Evolutionary conservation across 2,888 invertebrate species (phyloP).

Genomic region (Acanthococcus lagerstroemiae): DNA sequence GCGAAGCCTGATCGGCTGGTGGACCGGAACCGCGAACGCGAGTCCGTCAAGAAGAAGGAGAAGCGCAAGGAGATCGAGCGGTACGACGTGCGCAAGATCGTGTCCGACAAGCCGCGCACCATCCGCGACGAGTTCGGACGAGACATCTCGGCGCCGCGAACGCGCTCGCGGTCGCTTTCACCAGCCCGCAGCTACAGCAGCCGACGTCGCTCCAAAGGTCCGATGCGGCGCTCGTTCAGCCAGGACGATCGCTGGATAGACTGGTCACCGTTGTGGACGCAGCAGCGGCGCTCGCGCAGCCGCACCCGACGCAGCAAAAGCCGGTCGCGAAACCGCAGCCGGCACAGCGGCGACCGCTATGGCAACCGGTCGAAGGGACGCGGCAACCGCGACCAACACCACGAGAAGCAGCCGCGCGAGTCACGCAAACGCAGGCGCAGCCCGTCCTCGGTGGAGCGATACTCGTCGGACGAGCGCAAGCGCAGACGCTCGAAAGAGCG

Average conservation of each 20-base stretch:
- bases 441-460: background rate
- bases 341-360: slow-evolving; percentile 12
- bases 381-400: background rate
- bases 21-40: slow-evolving; percentile 39
- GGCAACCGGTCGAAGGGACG: slow-evolving; percentile 1
- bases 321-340: slow-evolving; percentile 16
- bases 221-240: slow-evolving; percentile 37
- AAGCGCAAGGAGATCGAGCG: slow-evolving; percentile 70
- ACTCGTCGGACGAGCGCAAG: background rate
- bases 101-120: slow-evolving; percentile 56
- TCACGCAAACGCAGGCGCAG: slow-evolving; percentile 10
- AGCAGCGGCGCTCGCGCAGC: slow-evolving; percentile 34
- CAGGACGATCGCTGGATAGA: slow-evolving; percentile 37
- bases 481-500: background rate
- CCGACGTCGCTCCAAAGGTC: slow-evolving; percentile 35
- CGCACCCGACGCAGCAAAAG: slow-evolving; percentile 20
- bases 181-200: slow-evolving; percentile 32
- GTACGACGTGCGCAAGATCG: slow-evolving; percentile 70
- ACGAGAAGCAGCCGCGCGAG: slow-evolving; percentile 1
- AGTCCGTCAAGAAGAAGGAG: slow-evolving; percentile 44
- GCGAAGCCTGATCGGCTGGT: slow-evolving; percentile 44
- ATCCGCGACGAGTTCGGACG: slow-evolving; percentile 65
- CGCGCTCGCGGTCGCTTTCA: slow-evolving; percentile 36
- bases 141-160: slow-evolving; percentile 45
- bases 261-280: slow-evolving; percentile 33